Percentiles rank a stretch among this genome's conserved stretches.
Evolutionary conservation across 2,888 invertebrate species (phyloP).

Genomic region (Bembecia ichneumoniformis): DNA sequence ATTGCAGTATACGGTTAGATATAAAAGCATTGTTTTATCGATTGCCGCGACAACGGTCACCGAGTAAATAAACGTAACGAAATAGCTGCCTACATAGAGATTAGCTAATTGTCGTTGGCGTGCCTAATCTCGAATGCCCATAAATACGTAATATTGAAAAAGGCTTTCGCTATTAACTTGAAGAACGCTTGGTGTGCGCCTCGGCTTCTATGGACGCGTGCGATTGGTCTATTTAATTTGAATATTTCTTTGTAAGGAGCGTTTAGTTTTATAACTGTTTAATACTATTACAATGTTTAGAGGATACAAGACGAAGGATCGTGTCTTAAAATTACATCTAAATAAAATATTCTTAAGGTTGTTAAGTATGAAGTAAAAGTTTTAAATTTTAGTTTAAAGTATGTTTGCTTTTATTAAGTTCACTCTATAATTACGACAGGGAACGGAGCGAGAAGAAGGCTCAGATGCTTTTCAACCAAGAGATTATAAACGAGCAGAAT

Average conservation of each 20-base stretch:
- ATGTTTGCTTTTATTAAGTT: no score
- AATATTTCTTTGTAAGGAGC: not conserved
- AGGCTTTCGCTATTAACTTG: not conserved
- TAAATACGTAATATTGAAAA: not conserved
- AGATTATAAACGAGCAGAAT: slow-evolving; percentile 68
- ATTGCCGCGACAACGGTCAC: slow-evolving; percentile 26
- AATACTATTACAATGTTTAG: no score
- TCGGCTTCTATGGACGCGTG: not conserved
- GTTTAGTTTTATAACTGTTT: no score
- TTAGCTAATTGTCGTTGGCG: slow-evolving; percentile 11
- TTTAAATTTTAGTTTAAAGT: no score
- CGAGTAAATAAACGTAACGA: slow-evolving; percentile 17
- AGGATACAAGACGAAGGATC: no score
- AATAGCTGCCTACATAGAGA: not conserved
- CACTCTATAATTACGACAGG: slow-evolving; percentile 27
- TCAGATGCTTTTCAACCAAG: slow-evolving; percentile 74
- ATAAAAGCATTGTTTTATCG: slow-evolving; percentile 2
- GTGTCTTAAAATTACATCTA: no score
- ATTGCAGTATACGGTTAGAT: no score
- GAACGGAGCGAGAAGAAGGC: slow-evolving; percentile 75
- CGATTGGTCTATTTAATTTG: not conserved
- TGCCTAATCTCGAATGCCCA: slow-evolving; percentile 3
- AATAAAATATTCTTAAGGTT: no score
- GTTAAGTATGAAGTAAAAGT: no score
- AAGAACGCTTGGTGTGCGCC: not conserved